Base-by-base conservation (phyloP, 1,140 invertebrate genomes). In the Anastrepha ludens region DNA sequence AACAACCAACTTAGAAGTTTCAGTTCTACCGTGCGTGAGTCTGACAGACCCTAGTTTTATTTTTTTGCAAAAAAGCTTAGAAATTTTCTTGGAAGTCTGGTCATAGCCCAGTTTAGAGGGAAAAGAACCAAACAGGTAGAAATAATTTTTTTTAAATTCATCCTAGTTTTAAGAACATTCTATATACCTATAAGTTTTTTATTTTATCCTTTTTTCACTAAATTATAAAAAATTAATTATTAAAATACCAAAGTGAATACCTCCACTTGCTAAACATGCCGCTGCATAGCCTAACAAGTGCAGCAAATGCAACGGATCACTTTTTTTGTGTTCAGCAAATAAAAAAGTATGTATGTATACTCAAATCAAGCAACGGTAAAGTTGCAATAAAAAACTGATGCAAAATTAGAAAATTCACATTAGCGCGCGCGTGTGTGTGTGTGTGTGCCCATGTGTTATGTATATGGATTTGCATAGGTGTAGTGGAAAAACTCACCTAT, bases 401-500 rank as follows among this genome's bases (percentile, higher is more conserved):
- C 29, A 81, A 81, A 50, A 20, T 81, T 81, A 81, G 50, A 50
- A 20, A 55, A 67, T 67, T 44, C 11, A 39, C 64, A 7, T 20
- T 50, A 55, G 7, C 20, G 17, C 55, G 17, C 55, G 44, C 9
- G 3, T 4, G 13, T 47, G 3, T 70, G 39, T 70, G 3, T 41
- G 29, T 70, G 62, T 20, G 9, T n/a, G 4, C 15, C 62, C 1
- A 20, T 64, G 17, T 5, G 0, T 6, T 47, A 74, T 44, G 70
- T 74, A 2, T 41, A n/a, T 58, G 47, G 2, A 81, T 20, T 2
- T 55, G 6, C 20, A 55, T 81, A n/a, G 13, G 29, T 11, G 55
- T 81, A 8, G 47, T 2, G 29, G 29, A 29, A 29, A 81, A 55
- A 81, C 74, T 81, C 47, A 81, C 74, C 74, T 81, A 81, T 81